A percentile compares a stretch with the other conserved stretches of the same genome.
phyloP scores from a whole-genome alignment of 2,888 invertebrate genomes.

The Camptogramma bilineatum region DNA sequence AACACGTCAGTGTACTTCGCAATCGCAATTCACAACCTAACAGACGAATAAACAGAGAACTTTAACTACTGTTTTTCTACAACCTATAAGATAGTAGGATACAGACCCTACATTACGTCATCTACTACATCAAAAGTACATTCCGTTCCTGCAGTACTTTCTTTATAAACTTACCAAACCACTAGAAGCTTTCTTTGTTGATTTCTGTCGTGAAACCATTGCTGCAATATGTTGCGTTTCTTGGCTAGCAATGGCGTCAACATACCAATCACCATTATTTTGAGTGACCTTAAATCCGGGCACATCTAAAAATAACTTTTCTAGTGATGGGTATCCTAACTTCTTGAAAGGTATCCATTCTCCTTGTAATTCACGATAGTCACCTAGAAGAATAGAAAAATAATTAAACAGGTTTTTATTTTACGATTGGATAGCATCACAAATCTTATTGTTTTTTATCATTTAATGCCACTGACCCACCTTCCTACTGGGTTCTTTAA shows the following conservation, averaged over 20 bases:
- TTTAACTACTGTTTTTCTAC: too few species aligned
- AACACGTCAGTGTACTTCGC: too few species aligned
- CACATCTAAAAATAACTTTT: conserved; percentile 85
- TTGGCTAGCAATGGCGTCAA: conserved; percentile 85
- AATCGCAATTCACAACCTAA: too few species aligned
- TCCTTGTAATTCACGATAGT: conserved; percentile 87
- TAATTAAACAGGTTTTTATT: not conserved
- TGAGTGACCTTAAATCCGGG: conserved; percentile 85
- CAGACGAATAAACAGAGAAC: too few species aligned
- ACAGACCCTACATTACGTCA: too few species aligned
- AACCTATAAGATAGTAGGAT: too few species aligned
- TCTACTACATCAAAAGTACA: not conserved
- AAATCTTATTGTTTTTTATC: too few species aligned
- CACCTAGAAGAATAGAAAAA: conserved; percentile 66
- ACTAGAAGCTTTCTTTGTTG: conserved; percentile 70
- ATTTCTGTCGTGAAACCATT: conserved; percentile 79
- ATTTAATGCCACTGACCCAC: too few species aligned
- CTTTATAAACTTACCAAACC: conserved; percentile 59
- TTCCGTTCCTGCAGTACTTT: not conserved
- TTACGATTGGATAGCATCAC: too few species aligned
- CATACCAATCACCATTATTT: conserved; percentile 81
- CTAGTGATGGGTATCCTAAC: conserved; percentile 85
- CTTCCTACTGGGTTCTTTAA: too few species aligned
- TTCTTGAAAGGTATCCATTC: conserved; percentile 86
- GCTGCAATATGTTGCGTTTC: conserved; percentile 86